Conservation (phyloP, 2,888 invertebrate species). For the Liopterus haemorrhoidalis region DNA sequence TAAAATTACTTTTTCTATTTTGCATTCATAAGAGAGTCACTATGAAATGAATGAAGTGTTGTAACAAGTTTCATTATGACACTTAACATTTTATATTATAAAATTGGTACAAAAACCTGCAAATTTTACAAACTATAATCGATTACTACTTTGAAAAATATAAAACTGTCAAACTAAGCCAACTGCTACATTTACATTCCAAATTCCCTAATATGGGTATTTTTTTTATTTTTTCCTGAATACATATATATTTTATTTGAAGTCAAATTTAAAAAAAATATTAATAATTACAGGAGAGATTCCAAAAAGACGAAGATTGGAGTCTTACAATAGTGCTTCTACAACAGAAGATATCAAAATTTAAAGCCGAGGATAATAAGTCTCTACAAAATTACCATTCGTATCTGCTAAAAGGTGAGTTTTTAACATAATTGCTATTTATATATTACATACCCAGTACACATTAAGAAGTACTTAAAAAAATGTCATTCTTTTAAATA, state of each 20-base stretch:
- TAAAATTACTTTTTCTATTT: constrained; percentile 11
- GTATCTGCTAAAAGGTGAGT: constrained; percentile 42
- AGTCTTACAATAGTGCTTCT: constrained; percentile 43
- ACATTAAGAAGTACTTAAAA: constrained; percentile 1
- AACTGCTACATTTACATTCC: no score
- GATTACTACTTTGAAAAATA: no score
- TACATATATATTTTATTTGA: neutral
- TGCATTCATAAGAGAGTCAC: constrained; percentile 3
- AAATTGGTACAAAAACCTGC: no score
- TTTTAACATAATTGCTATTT: neutral
- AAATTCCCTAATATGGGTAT: no score
- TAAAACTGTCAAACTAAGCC: no score
- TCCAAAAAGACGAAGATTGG: constrained; percentile 45
- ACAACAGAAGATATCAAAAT: constrained; percentile 42
- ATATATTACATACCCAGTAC: neutral
- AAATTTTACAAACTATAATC: no score
- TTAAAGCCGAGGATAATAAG: constrained; percentile 38
- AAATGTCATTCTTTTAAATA: constrained; percentile 2
- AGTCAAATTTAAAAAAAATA: constrained; percentile 1
- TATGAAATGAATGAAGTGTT: no score
- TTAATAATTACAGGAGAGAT: constrained; percentile 42
- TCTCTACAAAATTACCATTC: constrained; percentile 42
- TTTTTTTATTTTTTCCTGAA: constrained; percentile 6
- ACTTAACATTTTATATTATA: no score
- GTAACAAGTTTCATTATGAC: no score